Evolutionary conservation across 2,113 vertebrate genomes (phyloP), one percentile per base, ranked within the genome.

Genomic region (Tamias sibiricus): DNA sequence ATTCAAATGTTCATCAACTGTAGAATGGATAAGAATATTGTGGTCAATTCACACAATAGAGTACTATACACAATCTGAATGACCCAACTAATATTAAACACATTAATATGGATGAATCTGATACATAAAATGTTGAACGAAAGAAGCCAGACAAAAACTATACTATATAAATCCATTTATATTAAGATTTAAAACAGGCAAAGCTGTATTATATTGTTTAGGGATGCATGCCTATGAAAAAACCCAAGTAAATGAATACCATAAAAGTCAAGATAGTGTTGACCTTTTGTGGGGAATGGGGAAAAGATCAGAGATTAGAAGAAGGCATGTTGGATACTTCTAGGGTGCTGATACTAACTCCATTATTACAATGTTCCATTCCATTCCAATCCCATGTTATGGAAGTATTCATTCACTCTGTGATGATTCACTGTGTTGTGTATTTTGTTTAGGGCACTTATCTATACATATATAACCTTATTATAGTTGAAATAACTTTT

Each of bases 41-140:
- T 76, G 69, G 47, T 42, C 76, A 22, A 49, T 16, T 84, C 82
- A 87, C 20, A 82, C 32, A 84, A 42, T 26, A 40, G 72, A 88
- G 82, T 26, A 54, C 6, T 20, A 85, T 24, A 68, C 17, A 75
- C 24, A 76, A 59, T 42, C 7, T 44, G 62, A 97, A 91, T 66
- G 28, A 91, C 40, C 42, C 81, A 91, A 89, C 35, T 49, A 77
- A 37, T 89, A 2, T 66, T 84, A 91, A 66, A 66, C 10, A 76
- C 30, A 84, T 76, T 71, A 84, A 75, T 24, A 54, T 64, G 22
- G 81, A 74, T 95, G 30, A 93, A 79, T 93, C n/a, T 95, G 91
- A 94, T 4, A 75, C 26, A 57, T 11, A 57, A 11, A 62, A 91
- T 42, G 8, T 22, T 76, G 40, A 84, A 13, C 49, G 35, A 94